These are phyloP conservation scores for Sabellastarte sp. DNA, from an alignment of 2,888 invertebrate genomes.

Conservation along the genomic window DNA sequence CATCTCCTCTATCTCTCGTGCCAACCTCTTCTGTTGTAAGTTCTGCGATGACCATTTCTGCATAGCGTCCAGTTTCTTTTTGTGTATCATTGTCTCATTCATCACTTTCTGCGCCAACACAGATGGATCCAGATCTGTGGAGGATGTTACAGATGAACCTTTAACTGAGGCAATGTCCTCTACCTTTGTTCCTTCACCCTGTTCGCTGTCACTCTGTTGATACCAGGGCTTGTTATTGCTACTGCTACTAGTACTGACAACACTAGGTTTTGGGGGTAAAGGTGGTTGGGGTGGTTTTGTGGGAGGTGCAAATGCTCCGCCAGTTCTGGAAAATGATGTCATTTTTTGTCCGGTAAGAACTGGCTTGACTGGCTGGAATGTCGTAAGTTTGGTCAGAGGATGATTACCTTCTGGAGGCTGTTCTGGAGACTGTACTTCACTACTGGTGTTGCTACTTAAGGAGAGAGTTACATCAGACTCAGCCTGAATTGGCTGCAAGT, in stretches of 20 bases:
- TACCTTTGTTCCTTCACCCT: background rate
- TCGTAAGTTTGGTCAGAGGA: no score
- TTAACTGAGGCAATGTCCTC: background rate
- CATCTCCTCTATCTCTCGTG: no score
- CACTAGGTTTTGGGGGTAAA: background rate
- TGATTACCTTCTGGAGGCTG: background rate
- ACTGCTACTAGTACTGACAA: background rate
- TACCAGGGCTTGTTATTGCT: background rate
- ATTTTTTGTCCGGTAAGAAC: background rate
- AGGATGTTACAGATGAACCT: background rate
- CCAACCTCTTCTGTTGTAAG: constrained; percentile 1
- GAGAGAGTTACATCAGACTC: no score
- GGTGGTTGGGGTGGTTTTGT: no score
- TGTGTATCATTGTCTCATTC: constrained; percentile 16
- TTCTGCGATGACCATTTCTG: constrained; percentile 13
- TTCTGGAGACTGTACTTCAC: background rate
- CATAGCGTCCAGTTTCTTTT: constrained; percentile 17
- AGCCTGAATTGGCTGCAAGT: background rate
- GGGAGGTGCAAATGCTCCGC: no score
- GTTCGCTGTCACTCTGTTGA: background rate
- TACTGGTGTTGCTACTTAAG: background rate
- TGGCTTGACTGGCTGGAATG: background rate
- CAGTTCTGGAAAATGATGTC: background rate
- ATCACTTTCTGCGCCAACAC: constrained; percentile 20
- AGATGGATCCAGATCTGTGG: constrained; percentile 16